phyloP scores from a whole-genome alignment of 2,797 vertebrate genomes.

The Aulostomus chinensis region DNA sequence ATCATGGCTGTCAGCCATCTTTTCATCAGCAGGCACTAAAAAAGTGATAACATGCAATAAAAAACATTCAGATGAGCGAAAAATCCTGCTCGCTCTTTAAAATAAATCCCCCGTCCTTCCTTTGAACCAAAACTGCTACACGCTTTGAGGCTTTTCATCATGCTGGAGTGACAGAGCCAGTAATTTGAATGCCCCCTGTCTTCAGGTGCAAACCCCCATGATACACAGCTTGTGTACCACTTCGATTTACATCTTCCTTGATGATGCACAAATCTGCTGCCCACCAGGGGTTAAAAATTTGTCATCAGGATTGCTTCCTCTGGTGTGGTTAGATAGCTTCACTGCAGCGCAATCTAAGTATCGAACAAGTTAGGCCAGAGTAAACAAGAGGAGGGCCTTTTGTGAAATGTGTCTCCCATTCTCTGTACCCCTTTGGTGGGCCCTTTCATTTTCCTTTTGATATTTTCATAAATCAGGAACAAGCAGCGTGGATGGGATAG shows the following conservation, averaged over 20 bases:
- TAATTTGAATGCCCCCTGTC: slow-evolving; percentile 58
- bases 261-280: slow-evolving; percentile 22
- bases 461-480: slow-evolving; percentile 58
- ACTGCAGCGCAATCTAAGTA: slow-evolving; percentile 52
- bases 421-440: slow-evolving; percentile 53
- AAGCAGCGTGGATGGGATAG: slow-evolving; percentile 25
- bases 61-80: slow-evolving; percentile 7
- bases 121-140: slow-evolving; percentile 6
- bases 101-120: slow-evolving; percentile 24
- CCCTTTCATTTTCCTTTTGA: slow-evolving; percentile 40
- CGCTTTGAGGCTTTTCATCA: slow-evolving; percentile 47
- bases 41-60: slow-evolving; percentile 20
- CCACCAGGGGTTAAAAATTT: slow-evolving; percentile 40
- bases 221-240: slow-evolving; percentile 39
- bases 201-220: slow-evolving; percentile 55
- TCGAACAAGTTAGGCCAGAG: slow-evolving; percentile 46
- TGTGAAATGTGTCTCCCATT: slow-evolving; percentile 14
- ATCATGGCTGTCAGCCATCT: slow-evolving; percentile 23
- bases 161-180: slow-evolving; percentile 36
- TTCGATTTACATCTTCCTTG: slow-evolving; percentile 60
- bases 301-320: slow-evolving; percentile 48
- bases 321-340: slow-evolving; percentile 15
- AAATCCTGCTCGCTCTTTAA: slow-evolving; percentile 21
- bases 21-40: slow-evolving; percentile 11
- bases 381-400: slow-evolving; percentile 27